Evolutionary conservation across 2,113 vertebrate species (phyloP), one percentile per base, ranked within the genome.

Genomic region (Zosterops japonicus): DNA sequence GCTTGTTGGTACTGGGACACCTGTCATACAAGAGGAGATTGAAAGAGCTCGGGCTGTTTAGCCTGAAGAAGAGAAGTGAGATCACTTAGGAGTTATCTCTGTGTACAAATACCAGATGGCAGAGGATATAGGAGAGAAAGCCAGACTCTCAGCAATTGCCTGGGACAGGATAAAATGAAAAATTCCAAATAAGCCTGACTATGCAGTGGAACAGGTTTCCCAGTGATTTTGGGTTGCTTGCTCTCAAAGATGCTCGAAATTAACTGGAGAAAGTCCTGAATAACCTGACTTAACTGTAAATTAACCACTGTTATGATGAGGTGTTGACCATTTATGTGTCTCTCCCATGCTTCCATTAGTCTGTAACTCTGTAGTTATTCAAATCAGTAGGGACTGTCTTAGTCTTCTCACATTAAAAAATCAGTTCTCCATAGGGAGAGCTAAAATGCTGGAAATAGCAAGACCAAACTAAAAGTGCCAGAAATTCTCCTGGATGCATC

Each of bases 301-400:
- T 42, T 69, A 14, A 1, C 6, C 6, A 1, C 9, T 7, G 0
- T 31, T 69, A 74, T 8, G 42, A 8, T 10, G 42, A 16, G 6
- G 2, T 69, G 20, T 46, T 82, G 25, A 22, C 5, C 1, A 3
- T 77, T 39, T 6, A 41, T 8, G 2, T 41, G 4, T 29, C 2
- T 53, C 16, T 68, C 19, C 20, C 19, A 49, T 39, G 0, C 22
- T 25, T 94, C 46, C 24, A 39, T 75, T 70, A 23, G 44, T 56
- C 29, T 82, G 6, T 42, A 69, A 42, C 12, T 44, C 22, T 55
- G 13, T 14, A 9, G 11, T 52, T 78, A 69, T 14, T 21, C 41
- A 44, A 12, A 52, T 69, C 56, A 74, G 3, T 39, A 53, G 33
- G 36, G 47, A 74, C 24, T 56, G 13, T n/a, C 50, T 70, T 47